phyloP scores from a whole-genome alignment of 2,797 vertebrate species.

The Alosa sapidissima region DNA sequence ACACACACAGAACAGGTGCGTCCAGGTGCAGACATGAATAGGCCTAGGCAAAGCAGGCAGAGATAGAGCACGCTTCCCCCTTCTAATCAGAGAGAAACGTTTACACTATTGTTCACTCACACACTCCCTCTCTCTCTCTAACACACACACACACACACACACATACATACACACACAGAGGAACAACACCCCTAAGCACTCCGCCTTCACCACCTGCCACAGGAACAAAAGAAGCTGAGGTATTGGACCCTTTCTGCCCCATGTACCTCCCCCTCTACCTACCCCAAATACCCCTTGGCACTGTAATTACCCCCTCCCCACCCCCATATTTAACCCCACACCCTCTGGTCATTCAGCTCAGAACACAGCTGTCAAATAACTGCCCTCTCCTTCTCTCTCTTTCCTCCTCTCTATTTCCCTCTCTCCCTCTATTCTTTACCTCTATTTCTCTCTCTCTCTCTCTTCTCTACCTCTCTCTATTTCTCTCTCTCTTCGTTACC shows the following conservation, averaged over 20 bases:
- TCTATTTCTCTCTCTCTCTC: not conserved
- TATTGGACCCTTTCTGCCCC: slow-evolving; percentile 39
- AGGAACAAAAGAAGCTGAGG: slow-evolving; percentile 38
- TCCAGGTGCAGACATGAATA: slow-evolving; percentile 54
- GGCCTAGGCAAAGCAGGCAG: slow-evolving; percentile 59
- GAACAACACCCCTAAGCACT: slow-evolving; percentile 42
- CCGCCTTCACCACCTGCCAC: slow-evolving; percentile 51
- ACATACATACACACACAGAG: slow-evolving; percentile 32
- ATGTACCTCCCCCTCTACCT: slow-evolving; percentile 27
- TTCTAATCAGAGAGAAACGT: slow-evolving; percentile 61
- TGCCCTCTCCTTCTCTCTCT: not conserved
- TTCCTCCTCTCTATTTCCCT: not conserved
- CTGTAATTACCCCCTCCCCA: slow-evolving; percentile 47
- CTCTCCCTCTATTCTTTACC: not conserved
- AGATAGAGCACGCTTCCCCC: slow-evolving; percentile 65
- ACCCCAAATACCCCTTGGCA: slow-evolving; percentile 23
- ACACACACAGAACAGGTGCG: slow-evolving; percentile 49
- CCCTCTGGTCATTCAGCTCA: slow-evolving; percentile 33
- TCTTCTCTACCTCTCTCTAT: not conserved
- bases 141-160: slow-evolving; percentile 39
- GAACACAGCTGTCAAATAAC: slow-evolving; percentile 26
- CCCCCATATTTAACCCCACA: slow-evolving; percentile 27
- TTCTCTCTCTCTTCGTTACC: not conserved
- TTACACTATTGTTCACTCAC: slow-evolving; percentile 57
- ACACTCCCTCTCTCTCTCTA: not conserved